Evolutionary conservation across 2,888 invertebrate species (phyloP).

Genomic region (Temnothorax ravouxi): DNA sequence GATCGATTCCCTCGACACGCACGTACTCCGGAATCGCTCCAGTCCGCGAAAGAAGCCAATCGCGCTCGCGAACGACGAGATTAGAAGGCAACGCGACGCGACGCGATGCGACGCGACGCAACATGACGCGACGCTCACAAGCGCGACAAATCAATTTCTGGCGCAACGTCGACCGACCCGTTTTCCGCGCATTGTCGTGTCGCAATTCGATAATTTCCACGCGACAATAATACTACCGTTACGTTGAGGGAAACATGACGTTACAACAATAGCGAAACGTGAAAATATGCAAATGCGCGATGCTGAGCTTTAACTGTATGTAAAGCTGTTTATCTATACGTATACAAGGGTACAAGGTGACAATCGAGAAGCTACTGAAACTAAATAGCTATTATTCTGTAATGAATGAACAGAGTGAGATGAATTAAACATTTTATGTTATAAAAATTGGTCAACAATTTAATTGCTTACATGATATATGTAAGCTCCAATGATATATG

Average conservation of each 20-base stretch:
- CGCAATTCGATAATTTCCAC: slow-evolving; percentile 52
- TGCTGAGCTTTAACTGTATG: not conserved
- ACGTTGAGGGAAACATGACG: slow-evolving; percentile 28
- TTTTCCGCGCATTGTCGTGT: slow-evolving; percentile 49
- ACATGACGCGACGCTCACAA: slow-evolving; percentile 9
- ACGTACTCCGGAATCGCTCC: slow-evolving; percentile 21
- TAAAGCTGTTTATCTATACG: not conserved
- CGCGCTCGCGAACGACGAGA: slow-evolving; percentile 30
- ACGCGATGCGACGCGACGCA: not conserved
- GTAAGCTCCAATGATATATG: not conserved
- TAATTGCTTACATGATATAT: not conserved
- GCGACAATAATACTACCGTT: slow-evolving; percentile 13
- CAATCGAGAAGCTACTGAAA: not conserved
- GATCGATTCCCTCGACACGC: slow-evolving; percentile 51
- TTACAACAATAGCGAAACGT: not conserved
- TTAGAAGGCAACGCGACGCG: slow-evolving; percentile 37
- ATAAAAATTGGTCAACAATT: not conserved
- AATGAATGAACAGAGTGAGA: not conserved
- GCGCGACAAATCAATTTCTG: slow-evolving; percentile 57
- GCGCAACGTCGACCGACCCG: slow-evolving; percentile 45
- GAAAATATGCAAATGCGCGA: slow-evolving; percentile 13
- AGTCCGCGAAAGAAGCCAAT: slow-evolving; percentile 3
- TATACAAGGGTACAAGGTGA: not conserved
- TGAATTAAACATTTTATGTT: not conserved
- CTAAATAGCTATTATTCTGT: slow-evolving; percentile 2